These are phyloP conservation scores for Cheirogaleus medius DNA, from an alignment of 2,113 vertebrate genomes.

Conservation along the genomic window DNA sequence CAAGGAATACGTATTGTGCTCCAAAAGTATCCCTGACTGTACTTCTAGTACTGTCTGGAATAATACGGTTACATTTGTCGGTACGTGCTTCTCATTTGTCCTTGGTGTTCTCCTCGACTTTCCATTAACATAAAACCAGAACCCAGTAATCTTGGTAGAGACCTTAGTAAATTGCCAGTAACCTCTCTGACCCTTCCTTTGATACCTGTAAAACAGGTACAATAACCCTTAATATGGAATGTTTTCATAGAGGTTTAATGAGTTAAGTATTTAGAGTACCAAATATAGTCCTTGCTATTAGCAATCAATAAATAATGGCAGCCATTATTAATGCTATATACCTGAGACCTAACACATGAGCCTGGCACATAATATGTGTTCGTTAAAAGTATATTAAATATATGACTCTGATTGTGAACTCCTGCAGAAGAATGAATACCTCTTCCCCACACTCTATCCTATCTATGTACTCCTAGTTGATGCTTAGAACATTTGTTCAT, in stretches of 20 bases:
- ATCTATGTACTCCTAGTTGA: background rate
- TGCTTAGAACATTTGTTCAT: background rate
- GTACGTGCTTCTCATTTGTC: background rate
- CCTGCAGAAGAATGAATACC: background rate
- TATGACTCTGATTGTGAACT: background rate
- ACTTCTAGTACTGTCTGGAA: background rate
- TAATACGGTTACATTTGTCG: no score
- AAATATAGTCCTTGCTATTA: background rate
- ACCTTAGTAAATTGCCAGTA: background rate
- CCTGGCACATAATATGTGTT: background rate
- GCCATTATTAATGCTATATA: background rate
- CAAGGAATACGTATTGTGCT: background rate
- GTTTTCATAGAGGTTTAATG: background rate
- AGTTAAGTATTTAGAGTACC: background rate
- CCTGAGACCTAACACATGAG: background rate
- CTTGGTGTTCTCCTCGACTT: background rate
- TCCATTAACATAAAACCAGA: background rate
- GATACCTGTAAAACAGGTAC: background rate
- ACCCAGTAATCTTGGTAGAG: background rate
- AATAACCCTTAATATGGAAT: background rate
- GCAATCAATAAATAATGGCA: background rate
- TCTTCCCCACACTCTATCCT: background rate
- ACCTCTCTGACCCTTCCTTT: background rate
- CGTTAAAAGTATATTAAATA: background rate
- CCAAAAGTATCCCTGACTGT: background rate